A percentile compares a stretch with the other conserved stretches of the same genome.
Evolutionary conservation across 2,888 invertebrate genomes (phyloP).

Genomic region (Eupithecia exiguata): DNA sequence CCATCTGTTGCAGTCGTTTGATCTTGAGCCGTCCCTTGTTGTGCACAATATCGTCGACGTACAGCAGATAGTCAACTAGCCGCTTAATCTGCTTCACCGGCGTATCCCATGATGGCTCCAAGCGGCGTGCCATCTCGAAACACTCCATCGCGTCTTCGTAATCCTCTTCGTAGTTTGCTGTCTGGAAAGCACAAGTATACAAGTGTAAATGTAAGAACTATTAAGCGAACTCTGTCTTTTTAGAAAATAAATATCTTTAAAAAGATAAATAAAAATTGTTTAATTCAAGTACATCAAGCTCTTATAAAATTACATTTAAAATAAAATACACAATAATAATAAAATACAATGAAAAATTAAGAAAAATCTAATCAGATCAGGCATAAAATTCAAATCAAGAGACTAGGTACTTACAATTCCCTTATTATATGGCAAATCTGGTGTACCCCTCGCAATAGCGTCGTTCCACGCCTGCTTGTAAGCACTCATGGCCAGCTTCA

Average conservation of each 20-base stretch:
- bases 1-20: constrained; percentile 87
- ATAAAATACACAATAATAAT: no score
- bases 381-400: no score
- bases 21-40: constrained; percentile 89
- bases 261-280: no score
- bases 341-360: not conserved
- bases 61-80: constrained; percentile 86
- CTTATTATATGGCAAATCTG: constrained; percentile 93
- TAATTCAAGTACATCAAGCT: no score
- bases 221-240: no score
- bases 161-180: constrained; percentile 90
- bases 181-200: no score
- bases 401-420: constrained; percentile 91
- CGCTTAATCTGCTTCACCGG: constrained; percentile 85
- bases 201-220: no score
- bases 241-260: no score
- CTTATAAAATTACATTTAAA: no score
- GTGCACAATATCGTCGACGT: constrained; percentile 85
- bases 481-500: constrained; percentile 90
- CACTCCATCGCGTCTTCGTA: constrained; percentile 88
- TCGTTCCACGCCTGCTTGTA: constrained; percentile 91
- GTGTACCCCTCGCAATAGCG: constrained; percentile 87
- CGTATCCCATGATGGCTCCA: constrained; percentile 91
- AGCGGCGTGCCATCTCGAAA: constrained; percentile 85
- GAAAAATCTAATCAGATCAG: no score